A percentile compares a stretch with the other conserved stretches of the same genome.
phyloP scores from a whole-genome alignment of 2,888 invertebrate genomes.

The Heteromurus nitidus region DNA sequence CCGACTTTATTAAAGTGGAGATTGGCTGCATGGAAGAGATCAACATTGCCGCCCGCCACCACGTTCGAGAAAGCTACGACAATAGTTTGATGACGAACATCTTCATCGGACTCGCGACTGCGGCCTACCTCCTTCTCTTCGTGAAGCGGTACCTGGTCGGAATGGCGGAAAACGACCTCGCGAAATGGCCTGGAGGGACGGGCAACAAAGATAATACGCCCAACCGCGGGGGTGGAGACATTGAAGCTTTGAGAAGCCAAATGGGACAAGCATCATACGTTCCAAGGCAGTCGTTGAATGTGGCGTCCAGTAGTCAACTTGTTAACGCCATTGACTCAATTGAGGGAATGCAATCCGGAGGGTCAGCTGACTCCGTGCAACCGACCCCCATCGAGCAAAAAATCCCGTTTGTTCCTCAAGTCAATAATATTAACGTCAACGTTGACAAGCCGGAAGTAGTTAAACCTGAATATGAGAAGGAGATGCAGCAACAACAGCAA shows the following conservation, averaged over 20 bases:
- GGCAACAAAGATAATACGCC: background rate
- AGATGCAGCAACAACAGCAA: background rate
- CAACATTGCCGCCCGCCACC: constrained; percentile 20
- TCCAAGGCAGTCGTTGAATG: background rate
- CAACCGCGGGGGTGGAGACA: background rate
- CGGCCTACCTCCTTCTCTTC: constrained; percentile 16
- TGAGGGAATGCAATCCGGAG: background rate
- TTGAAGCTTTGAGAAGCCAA: background rate
- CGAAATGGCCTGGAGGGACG: background rate
- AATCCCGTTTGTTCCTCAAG: background rate
- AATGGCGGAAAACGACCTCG: background rate
- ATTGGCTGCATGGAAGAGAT: constrained; percentile 60
- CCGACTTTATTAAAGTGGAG: constrained; percentile 61
- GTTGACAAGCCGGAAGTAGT: background rate
- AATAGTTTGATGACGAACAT: constrained; percentile 22
- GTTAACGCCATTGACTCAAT: constrained; percentile 24
- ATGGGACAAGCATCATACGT: background rate
- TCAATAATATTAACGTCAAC: too few relatives aligned
- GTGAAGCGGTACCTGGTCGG: constrained; percentile 13
- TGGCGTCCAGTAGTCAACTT: constrained; percentile 32
- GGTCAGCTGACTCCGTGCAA: background rate
- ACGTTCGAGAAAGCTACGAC: constrained; percentile 44
- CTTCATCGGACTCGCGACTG: constrained; percentile 27
- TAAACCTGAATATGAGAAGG: background rate
- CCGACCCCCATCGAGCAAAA: background rate